Percentiles rank a stretch among this genome's conserved stretches.
phyloP scores from a whole-genome alignment of 2,797 vertebrate species.

The Muraenolepis orangiensis region DNA sequence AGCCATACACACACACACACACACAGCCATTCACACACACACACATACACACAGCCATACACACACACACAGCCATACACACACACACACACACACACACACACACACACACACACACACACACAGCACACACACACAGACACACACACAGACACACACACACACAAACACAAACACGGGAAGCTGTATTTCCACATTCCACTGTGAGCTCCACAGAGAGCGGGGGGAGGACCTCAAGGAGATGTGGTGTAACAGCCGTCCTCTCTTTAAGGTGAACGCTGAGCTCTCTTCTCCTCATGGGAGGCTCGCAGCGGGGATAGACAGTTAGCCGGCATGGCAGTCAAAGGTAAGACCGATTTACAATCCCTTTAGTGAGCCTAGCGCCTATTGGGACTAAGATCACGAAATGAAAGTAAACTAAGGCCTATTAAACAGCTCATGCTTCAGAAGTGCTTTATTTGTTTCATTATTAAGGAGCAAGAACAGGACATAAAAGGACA shows the following conservation, averaged over 20 bases:
- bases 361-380: neutral
- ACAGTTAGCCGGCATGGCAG: slow-evolving; percentile 32
- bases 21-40: too few relatives aligned
- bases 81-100: too few relatives aligned
- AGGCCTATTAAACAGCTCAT: neutral
- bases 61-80: too few relatives aligned
- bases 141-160: slow-evolving; percentile 10
- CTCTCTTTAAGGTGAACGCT: neutral
- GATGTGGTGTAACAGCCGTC: slow-evolving; percentile 23
- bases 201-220: slow-evolving; percentile 7
- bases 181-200: slow-evolving; percentile 55
- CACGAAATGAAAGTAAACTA: neutral
- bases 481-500: neutral
- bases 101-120: too few relatives aligned
- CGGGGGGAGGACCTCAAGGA: slow-evolving; percentile 23
- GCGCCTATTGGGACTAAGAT: neutral
- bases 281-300: slow-evolving; percentile 4
- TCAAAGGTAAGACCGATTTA: slow-evolving; percentile 45
- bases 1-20: too few relatives aligned
- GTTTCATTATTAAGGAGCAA: neutral
- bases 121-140: neutral
- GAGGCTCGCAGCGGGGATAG: slow-evolving; percentile 13
- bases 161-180: slow-evolving; percentile 8
- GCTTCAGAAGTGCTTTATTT: neutral
- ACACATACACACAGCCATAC: too few relatives aligned